These are phyloP conservation scores for Andinoacara biseriatus DNA, from an alignment of 2,113 vertebrate species.

Conservation along the genomic window DNA sequence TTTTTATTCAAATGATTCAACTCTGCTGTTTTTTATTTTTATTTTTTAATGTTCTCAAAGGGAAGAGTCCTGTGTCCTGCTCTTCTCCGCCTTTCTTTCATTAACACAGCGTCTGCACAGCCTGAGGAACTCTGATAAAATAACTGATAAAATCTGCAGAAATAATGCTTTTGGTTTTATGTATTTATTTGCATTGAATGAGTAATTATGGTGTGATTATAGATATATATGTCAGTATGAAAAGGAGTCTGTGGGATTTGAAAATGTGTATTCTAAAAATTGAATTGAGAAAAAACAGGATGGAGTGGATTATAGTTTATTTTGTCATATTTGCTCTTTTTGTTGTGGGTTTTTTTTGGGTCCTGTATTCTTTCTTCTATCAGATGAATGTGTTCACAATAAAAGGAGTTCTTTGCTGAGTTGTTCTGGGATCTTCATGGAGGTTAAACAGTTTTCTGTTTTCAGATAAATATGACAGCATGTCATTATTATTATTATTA, in stretches of 20 bases:
- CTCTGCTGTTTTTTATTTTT: background rate
- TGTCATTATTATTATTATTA: too few relatives aligned
- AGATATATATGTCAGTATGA: background rate
- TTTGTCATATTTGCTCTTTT: background rate
- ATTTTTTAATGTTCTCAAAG: background rate
- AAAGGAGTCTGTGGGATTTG: background rate
- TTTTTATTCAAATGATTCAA: background rate
- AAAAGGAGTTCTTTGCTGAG: background rate
- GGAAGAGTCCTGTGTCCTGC: background rate
- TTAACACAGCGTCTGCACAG: background rate
- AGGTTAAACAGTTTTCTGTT: background rate
- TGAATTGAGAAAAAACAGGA: background rate
- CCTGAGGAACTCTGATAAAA: background rate
- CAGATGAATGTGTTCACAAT: conserved; percentile 30
- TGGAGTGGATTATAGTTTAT: background rate
- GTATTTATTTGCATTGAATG: conserved; percentile 12
- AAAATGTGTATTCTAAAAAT: conserved; percentile 4
- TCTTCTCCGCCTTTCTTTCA: background rate
- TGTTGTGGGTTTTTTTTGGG: background rate
- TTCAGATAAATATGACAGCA: too few relatives aligned
- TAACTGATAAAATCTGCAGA: background rate
- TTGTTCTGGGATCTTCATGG: background rate
- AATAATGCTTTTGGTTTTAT: background rate
- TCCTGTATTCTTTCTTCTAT: background rate
- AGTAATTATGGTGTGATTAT: background rate